Evolutionary conservation across 2,113 vertebrate genomes (phyloP).

Genomic region (Amazona vittata): DNA sequence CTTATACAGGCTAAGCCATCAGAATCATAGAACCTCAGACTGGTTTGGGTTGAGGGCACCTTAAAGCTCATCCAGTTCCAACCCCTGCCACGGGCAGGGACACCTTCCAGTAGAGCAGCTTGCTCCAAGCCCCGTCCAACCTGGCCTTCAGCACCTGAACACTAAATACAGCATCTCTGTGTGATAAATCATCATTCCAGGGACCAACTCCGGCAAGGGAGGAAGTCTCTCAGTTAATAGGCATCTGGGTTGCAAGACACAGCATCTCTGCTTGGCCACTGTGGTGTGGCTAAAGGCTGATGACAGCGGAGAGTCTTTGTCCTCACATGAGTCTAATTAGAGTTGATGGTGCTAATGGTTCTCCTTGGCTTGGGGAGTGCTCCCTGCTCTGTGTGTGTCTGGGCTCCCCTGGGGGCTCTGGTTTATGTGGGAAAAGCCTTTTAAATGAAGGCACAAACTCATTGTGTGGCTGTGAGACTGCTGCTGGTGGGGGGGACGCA

Average conservation of each 20-base stretch:
- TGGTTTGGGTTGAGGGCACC: background rate
- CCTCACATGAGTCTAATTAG: too few species aligned
- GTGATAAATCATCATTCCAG: background rate
- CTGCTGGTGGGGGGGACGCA: background rate
- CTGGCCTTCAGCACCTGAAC: background rate
- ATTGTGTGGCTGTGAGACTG: accelerated
- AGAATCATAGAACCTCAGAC: background rate
- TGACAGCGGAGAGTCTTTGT: too few species aligned
- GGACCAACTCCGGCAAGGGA: too few species aligned
- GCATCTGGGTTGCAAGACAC: too few species aligned
- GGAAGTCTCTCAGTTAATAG: accelerated
- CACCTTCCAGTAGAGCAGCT: background rate
- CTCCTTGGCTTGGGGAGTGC: background rate
- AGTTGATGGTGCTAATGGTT: background rate
- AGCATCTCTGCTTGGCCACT: too few species aligned
- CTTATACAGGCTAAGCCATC: background rate
- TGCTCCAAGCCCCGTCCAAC: background rate
- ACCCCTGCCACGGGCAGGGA: background rate
- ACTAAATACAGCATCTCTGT: too few species aligned
- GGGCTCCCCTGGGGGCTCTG: background rate
- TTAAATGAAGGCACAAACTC: background rate
- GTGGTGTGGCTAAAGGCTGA: too few species aligned
- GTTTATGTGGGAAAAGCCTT: background rate
- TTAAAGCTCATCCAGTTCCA: background rate
- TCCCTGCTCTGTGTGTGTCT: background rate